Conservation (phyloP, 2,888 invertebrate genomes). For the Priocnemis perturbator region DNA sequence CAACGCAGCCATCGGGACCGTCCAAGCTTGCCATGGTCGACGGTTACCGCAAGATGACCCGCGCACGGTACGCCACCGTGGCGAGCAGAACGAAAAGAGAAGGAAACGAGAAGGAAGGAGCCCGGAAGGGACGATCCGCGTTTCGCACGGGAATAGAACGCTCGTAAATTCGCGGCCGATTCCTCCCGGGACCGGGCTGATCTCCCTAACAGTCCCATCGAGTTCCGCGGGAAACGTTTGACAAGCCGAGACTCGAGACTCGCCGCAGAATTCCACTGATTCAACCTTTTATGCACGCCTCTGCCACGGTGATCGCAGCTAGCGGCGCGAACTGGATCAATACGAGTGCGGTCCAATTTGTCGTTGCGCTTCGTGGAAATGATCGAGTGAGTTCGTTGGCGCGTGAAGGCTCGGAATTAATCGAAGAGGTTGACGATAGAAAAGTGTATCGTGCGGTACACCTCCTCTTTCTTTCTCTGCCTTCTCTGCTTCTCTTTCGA, state of each 20-base stretch:
- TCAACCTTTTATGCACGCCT: too few species aligned
- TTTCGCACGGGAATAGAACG: too few species aligned
- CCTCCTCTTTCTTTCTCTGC: constrained; percentile 28
- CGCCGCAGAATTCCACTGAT: too few species aligned
- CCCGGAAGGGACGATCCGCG: background rate
- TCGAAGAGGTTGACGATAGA: constrained; percentile 13
- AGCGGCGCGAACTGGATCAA: too few species aligned
- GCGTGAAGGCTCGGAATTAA: constrained; percentile 31
- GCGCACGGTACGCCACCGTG: background rate
- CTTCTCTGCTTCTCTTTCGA: constrained; percentile 23
- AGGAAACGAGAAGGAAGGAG: constrained; percentile 15
- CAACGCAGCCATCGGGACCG: constrained; percentile 55
- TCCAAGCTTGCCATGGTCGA: constrained; percentile 9
- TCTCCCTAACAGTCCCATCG: too few species aligned
- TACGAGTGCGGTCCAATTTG: too few species aligned
- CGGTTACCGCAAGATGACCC: constrained; percentile 47
- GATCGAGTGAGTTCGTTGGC: constrained; percentile 22
- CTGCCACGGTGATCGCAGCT: too few species aligned
- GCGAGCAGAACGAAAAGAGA: background rate
- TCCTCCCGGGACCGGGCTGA: too few species aligned
- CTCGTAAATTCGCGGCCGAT: too few species aligned
- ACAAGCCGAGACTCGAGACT: too few species aligned
- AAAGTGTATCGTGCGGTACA: constrained; percentile 34
- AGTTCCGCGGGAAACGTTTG: too few species aligned
- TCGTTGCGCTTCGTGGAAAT: too few species aligned